Evolutionary conservation across 2,888 invertebrate species (phyloP).

Genomic region (Calameuta pallipes): DNA sequence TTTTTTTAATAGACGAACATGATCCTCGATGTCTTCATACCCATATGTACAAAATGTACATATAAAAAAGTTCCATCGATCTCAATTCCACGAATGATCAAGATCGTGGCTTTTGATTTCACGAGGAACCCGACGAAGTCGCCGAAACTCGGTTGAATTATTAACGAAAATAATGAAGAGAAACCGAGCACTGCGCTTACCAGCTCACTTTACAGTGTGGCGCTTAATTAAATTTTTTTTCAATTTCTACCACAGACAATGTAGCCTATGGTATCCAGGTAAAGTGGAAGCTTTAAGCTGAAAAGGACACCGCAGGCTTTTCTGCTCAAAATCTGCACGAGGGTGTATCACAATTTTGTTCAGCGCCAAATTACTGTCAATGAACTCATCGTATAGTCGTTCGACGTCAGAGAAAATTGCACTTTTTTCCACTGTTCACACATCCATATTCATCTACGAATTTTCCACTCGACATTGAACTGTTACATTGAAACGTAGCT

Average conservation of each 20-base stretch:
- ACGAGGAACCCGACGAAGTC: background rate
- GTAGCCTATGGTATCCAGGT: background rate
- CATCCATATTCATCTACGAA: background rate
- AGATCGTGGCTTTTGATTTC: background rate
- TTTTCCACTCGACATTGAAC: background rate
- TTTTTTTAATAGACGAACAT: too few species aligned
- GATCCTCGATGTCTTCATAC: background rate
- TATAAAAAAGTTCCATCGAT: background rate
- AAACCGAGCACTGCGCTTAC: background rate
- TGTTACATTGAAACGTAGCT: background rate
- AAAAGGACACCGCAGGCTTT: background rate
- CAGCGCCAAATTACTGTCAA: background rate
- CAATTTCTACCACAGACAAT: background rate
- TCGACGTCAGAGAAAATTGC: too few species aligned
- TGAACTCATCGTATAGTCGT: background rate
- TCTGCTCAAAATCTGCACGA: background rate
- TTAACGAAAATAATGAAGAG: background rate
- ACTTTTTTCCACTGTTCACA: background rate
- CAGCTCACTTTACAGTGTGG: background rate
- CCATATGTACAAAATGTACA: too few species aligned
- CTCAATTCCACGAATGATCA: background rate
- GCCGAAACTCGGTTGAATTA: background rate
- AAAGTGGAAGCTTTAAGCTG: background rate
- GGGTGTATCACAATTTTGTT: background rate
- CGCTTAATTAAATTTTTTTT: background rate